Percentiles rank a stretch among this genome's conserved stretches.
Evolutionary conservation across 2,888 invertebrate species (phyloP).

Genomic region (Litoditis marina): DNA sequence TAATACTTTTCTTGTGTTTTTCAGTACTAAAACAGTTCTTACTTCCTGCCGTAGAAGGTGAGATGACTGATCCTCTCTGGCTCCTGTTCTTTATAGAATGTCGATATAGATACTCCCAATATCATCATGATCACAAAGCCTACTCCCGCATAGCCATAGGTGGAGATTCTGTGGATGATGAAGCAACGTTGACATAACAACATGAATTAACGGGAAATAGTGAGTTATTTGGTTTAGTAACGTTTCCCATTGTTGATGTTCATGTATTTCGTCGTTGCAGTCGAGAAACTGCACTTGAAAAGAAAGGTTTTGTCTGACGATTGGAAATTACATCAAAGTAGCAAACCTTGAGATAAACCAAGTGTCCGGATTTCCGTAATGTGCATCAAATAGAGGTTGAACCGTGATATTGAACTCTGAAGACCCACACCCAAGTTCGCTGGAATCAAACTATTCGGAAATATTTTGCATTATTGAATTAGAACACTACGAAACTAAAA

Average conservation of each 20-base stretch:
- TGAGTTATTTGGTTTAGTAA: too few species aligned
- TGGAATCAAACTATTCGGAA: conserved; percentile 5
- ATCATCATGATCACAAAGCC: conserved; percentile 50
- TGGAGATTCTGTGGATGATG: conserved; percentile 53
- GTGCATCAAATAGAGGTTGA: conserved; percentile 35
- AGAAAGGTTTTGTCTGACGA: too few species aligned
- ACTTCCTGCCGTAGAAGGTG: conserved; percentile 49
- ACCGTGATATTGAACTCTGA: conserved; percentile 29
- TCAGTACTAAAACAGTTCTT: too few species aligned
- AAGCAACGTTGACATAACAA: too few species aligned
- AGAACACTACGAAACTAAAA: too few species aligned
- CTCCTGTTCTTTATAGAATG: conserved; percentile 34
- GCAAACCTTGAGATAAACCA: conserved; percentile 28
- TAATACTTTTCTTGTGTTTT: too few species aligned
- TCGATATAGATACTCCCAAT: conserved; percentile 37
- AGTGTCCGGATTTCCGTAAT: conserved; percentile 42
- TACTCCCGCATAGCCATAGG: conserved; percentile 47
- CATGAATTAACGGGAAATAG: too few species aligned
- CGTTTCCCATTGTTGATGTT: too few species aligned
- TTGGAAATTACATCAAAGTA: too few species aligned
- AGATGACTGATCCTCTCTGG: conserved; percentile 44
- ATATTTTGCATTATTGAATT: too few species aligned
- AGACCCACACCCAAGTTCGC: conserved; percentile 20
- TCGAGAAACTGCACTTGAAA: too few species aligned
- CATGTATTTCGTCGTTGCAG: too few species aligned